These are phyloP conservation scores for Cebus imitator DNA, from an alignment of 2,113 vertebrate genomes.

Conservation along the genomic window DNA sequence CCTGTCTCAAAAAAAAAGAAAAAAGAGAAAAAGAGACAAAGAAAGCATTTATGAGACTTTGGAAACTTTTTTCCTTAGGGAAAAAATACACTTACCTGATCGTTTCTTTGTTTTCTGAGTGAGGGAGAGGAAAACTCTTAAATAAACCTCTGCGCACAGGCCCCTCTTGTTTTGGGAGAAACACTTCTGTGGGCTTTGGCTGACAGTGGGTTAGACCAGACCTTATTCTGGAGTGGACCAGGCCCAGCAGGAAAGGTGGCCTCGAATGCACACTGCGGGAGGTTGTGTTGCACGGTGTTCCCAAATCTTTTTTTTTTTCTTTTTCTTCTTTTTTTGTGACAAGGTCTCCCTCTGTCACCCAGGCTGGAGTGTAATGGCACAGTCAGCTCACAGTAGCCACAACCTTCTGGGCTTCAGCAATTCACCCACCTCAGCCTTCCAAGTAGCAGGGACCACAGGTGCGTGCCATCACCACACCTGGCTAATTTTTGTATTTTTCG, in stretches of 20 bases:
- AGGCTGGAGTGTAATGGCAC: no score
- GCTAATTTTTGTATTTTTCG: no score
- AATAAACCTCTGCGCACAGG: not conserved
- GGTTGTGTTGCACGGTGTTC: not conserved
- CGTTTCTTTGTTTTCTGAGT: not conserved
- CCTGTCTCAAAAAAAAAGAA: no score
- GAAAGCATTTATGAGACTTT: not conserved
- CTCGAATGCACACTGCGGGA: not conserved
- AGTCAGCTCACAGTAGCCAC: no score
- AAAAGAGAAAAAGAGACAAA: no score
- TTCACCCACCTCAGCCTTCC: no score
- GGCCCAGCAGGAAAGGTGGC: not conserved
- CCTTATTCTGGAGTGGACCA: not conserved
- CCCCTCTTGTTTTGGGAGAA: not conserved
- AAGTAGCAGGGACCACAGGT: no score
- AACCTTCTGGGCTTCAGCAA: no score
- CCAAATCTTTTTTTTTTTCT: no score
- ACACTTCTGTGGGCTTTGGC: not conserved
- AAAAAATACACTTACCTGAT: not conserved
- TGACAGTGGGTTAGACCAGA: not conserved
- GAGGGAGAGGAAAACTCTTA: not conserved
- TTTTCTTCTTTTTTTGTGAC: no score
- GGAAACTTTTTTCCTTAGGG: not conserved
- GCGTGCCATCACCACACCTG: no score
- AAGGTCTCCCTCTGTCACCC: no score